These are phyloP conservation scores for Atractosteus spatula DNA, from an alignment of 2,113 vertebrate genomes.

Conservation along the genomic window DNA sequence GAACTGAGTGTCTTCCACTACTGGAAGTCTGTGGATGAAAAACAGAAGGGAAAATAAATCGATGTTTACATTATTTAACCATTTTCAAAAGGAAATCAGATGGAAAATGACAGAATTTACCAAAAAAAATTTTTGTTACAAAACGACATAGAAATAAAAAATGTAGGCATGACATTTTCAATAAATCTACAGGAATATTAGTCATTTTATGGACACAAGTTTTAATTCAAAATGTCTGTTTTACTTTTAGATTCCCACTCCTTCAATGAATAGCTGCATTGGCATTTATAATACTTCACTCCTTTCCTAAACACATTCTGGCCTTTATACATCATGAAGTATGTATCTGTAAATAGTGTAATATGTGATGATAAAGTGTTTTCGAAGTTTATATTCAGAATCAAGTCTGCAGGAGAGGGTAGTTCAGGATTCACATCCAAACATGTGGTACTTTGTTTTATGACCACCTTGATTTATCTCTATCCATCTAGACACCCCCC, in stretches of 20 bases:
- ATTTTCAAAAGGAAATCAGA: neutral
- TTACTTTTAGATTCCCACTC: no score
- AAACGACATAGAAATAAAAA: no score
- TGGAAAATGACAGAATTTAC: neutral
- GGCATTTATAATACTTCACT: no score
- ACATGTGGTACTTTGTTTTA: neutral
- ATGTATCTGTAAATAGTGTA: neutral
- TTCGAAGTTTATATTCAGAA: neutral
- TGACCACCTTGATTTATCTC: neutral
- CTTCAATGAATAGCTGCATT: no score
- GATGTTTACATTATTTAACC: neutral
- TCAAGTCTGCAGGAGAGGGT: neutral
- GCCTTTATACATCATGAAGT: neutral
- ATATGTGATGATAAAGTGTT: neutral
- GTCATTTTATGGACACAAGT: no score
- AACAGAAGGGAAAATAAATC: neutral
- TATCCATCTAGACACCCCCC: slow-evolving; percentile 1
- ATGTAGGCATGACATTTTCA: no score
- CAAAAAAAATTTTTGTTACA: neutral
- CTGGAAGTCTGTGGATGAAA: slow-evolving; percentile 76
- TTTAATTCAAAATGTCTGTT: no score
- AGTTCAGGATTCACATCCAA: no score
- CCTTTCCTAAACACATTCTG: no score
- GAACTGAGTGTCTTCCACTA: slow-evolving; percentile 87
- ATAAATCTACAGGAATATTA: no score